A percentile compares a stretch with the other conserved stretches of the same genome.
These are phyloP conservation scores for Antechinus flavipes DNA, from an alignment of 2,113 vertebrate genomes.

Conservation along the genomic window DNA sequence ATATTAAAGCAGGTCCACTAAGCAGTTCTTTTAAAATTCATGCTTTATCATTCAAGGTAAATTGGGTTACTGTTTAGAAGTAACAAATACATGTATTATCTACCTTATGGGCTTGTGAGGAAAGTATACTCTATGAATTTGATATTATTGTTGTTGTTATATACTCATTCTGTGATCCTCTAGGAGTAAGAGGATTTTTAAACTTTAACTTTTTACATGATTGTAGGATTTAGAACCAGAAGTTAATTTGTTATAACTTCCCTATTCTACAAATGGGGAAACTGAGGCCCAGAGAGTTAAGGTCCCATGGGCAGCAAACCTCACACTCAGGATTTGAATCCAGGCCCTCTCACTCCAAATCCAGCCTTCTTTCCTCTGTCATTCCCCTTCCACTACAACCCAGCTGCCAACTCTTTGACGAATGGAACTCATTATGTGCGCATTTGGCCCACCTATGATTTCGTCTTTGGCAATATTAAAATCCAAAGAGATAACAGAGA, in stretches of 20 bases:
- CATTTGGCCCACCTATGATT: slow-evolving; percentile 8
- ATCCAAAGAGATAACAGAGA: slow-evolving; percentile 39
- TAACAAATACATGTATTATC: neutral
- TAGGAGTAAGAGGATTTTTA: neutral
- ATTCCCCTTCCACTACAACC: neutral
- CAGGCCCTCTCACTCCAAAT: neutral
- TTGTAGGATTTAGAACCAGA: neutral
- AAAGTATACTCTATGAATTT: neutral
- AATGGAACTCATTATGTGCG: slow-evolving; percentile 49
- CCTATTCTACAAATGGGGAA: neutral
- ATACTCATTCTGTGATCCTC: neutral
- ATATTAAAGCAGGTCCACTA: neutral
- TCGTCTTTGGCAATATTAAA: slow-evolving; percentile 56
- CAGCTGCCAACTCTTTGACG: slow-evolving; percentile 38
- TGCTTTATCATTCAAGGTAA: neutral
- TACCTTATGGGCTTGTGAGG: neutral
- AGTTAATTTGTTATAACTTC: neutral
- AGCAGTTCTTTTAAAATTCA: neutral
- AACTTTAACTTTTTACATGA: neutral
- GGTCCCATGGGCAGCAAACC: neutral
- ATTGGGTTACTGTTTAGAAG: neutral
- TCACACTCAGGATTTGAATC: neutral
- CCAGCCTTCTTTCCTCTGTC: neutral
- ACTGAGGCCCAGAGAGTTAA: neutral
- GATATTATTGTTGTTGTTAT: neutral